Evolutionary conservation across 2,113 vertebrate species (phyloP).

Genomic region (Campylomormyrus tamandua): DNA sequence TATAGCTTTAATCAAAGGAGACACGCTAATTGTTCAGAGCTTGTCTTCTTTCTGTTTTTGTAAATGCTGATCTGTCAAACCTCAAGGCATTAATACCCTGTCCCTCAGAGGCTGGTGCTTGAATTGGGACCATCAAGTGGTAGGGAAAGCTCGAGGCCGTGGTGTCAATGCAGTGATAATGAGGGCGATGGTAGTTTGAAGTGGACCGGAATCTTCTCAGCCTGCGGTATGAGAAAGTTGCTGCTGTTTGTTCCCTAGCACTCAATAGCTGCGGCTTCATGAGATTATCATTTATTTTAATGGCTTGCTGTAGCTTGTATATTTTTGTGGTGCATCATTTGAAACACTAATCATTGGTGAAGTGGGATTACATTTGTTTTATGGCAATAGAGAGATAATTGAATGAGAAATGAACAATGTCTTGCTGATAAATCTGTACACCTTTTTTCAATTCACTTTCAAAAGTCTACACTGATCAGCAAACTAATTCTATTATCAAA

Average conservation of each 20-base stretch:
- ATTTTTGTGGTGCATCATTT: not conserved
- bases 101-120: not conserved
- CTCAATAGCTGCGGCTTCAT: not conserved
- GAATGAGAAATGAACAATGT: not conserved
- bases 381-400: not conserved
- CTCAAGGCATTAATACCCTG: slow-evolving; percentile 9
- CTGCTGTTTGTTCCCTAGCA: not conserved
- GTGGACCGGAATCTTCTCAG: not conserved
- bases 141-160: not conserved
- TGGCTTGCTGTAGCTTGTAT: not conserved
- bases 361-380: slow-evolving; percentile 4
- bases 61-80: not conserved
- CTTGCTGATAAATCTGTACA: not conserved
- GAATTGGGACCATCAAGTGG: not conserved
- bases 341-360: not conserved
- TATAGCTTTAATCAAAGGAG: not conserved
- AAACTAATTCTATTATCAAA: not conserved
- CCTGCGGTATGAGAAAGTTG: not conserved
- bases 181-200: not conserved
- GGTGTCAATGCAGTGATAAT: not conserved
- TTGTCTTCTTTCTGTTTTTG: not conserved
- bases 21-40: not conserved
- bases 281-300: not conserved
- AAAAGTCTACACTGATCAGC: not conserved
- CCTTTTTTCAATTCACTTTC: not conserved